A percentile compares a stretch with the other conserved stretches of the same genome.
Conservation (phyloP, 2,113 vertebrate genomes). For the Colossoma macropomum region DNA sequence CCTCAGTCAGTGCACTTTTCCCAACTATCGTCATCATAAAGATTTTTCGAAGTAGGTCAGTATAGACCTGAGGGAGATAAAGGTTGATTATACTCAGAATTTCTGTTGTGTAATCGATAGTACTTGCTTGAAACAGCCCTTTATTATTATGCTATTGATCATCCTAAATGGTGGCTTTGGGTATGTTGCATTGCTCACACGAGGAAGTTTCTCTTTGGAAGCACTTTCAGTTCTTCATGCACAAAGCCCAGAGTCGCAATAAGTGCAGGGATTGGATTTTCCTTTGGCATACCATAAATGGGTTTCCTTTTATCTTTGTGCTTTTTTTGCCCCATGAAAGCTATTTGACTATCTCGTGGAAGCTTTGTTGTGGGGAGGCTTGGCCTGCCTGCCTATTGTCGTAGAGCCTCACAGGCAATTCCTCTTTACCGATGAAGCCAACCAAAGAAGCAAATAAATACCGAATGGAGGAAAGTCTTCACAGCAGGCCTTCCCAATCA, state of each 20-base stretch:
- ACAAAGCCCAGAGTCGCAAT: background rate
- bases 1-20: background rate
- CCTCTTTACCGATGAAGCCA: background rate
- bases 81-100: constrained; percentile 12
- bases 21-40: background rate
- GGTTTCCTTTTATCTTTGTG: constrained; percentile 24
- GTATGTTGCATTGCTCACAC: background rate
- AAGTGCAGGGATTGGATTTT: constrained; percentile 18
- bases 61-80: background rate
- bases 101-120: constrained; percentile 25
- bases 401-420: constrained; percentile 11
- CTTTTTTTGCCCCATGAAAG: constrained; percentile 37
- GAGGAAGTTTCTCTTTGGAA: background rate
- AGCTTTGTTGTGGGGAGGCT: constrained; percentile 10
- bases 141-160: constrained; percentile 5
- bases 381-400: constrained; percentile 33
- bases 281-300: constrained; percentile 14
- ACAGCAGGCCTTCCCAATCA: constrained; percentile 26
- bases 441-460: constrained; percentile 45
- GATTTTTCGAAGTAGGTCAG: background rate
- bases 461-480: background rate
- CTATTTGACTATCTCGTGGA: constrained; percentile 38
- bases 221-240: background rate
- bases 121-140: background rate
- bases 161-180: constrained; percentile 1